These are phyloP conservation scores for Micropterix aruncella DNA, from an alignment of 2,888 invertebrate species.

Conservation along the genomic window DNA sequence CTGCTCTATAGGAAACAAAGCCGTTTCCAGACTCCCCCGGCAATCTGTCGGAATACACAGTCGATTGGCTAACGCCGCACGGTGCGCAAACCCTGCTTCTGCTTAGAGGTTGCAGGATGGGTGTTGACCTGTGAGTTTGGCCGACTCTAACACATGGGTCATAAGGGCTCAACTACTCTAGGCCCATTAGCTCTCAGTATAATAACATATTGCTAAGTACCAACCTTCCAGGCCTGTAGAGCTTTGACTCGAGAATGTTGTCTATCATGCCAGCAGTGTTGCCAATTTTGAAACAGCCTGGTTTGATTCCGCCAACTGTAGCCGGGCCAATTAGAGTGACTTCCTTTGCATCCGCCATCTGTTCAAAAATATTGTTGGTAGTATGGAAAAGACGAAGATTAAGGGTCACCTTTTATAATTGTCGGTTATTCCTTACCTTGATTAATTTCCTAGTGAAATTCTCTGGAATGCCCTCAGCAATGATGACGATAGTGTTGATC, in stretches of 20 bases:
- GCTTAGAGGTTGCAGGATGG: too few species aligned
- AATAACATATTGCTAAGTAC: too few species aligned
- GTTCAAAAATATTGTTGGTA: not conserved
- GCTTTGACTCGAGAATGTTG: conserved; percentile 92
- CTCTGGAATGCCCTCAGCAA: conserved; percentile 98
- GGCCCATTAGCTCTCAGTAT: too few species aligned
- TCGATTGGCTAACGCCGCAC: too few species aligned
- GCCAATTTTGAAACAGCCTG: conserved; percentile 98
- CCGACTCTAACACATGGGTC: too few species aligned
- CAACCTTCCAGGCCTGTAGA: conserved; percentile 84
- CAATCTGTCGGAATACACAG: too few species aligned
- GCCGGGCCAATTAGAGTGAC: conserved; percentile 83
- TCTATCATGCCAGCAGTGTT: conserved; percentile 99
- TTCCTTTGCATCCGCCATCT: conserved; percentile 14
- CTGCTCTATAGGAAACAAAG: too few species aligned
- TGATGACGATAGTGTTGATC: conserved; percentile 92
- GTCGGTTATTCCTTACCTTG: conserved; percentile 39
- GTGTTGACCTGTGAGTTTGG: too few species aligned
- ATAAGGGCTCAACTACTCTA: too few species aligned
- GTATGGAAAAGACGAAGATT: not conserved
- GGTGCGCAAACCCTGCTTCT: too few species aligned
- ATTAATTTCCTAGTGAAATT: conserved; percentile 94
- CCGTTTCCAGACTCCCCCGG: too few species aligned
- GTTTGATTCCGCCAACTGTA: conserved; percentile 94
- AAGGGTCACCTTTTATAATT: not conserved